phyloP scores from a whole-genome alignment of 1,140 invertebrate species.

The Brevipalpus yothersi region DNA sequence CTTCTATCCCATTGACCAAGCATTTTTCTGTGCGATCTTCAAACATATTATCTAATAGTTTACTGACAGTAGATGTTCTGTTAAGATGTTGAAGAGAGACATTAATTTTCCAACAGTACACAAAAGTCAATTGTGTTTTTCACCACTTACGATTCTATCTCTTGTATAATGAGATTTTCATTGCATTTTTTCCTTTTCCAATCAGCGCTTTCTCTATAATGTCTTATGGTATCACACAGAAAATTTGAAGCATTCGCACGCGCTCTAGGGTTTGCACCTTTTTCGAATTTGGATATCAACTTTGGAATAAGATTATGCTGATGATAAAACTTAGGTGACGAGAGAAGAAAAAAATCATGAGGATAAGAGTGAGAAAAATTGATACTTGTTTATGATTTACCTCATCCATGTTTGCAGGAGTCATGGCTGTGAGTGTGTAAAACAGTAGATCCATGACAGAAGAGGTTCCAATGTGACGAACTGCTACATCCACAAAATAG shows the following conservation, averaged over 20 bases:
- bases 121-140: background rate
- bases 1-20: constrained; percentile 5
- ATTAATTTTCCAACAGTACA: background rate
- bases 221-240: constrained; percentile 49
- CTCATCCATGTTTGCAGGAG: background rate
- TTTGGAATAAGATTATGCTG: constrained; percentile 2
- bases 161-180: constrained; percentile 36
- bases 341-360: background rate
- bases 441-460: constrained; percentile 82
- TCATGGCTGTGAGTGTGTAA: constrained; percentile 48
- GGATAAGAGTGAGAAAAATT: background rate
- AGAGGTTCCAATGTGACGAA: constrained; percentile 72
- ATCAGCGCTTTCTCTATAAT: constrained; percentile 31
- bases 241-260: constrained; percentile 56
- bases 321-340: background rate
- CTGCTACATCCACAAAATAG: constrained; percentile 55
- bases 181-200: constrained; percentile 31
- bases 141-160: constrained; percentile 40
- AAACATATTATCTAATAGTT: constrained; percentile 26
- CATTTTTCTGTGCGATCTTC: constrained; percentile 1
- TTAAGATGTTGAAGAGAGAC: constrained; percentile 15
- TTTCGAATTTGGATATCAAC: constrained; percentile 6
- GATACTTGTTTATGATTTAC: background rate
- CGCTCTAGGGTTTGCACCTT: constrained; percentile 25
- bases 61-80: constrained; percentile 34